Base-by-base conservation (phyloP, 2,888 invertebrate genomes). In the Cataglyphis albicans region DNA sequence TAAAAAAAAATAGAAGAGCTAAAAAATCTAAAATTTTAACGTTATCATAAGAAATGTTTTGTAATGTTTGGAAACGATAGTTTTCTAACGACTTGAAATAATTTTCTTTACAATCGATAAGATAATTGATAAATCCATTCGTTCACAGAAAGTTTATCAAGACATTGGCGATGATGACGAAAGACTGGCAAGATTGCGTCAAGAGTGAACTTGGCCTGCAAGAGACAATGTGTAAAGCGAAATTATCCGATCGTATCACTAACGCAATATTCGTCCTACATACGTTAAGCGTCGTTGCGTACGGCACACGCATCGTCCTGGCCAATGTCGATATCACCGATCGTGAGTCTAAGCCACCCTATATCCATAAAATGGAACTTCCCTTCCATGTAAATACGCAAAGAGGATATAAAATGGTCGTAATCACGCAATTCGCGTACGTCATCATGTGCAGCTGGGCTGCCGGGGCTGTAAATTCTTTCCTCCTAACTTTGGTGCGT, bases 351-450 rank as follows among this genome's bases (percentile, higher is more conserved):
- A 12, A 44, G 32, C 57, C 32, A 12, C 68, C 32, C 18, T 78
- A 70, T 7, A 32, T 78, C 0, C 57, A 70, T 18, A 84, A 81
- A 21, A 70, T 85, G 81, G 59, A 86, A 41, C 41, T 88, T 9
- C 88, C 89, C 7, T 88, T 86, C 21, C 64, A 86, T 0, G 52
- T 18, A 5, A 68, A 35, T 2, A 64, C 48, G 12, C 81, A 86
- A 21, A 82, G 84, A 3, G 38, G 21, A 55, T 86, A 88, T 64
- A 76, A 81, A 59, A 48, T 82, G 0, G 52, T 88, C 0, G 10
- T 89, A 25, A 9, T 75, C 3, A 18, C 15, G 4, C 83, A 88
- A 78, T 63, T 44, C 9, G 21, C 55, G 1, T 55, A 64, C 7
- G 41, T 68, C n/a, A 9, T 63, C 5, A 38, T 52, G 52, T 21